Percentiles rank a stretch among this genome's conserved stretches.
These are phyloP conservation scores for Neomonachus schauinslandi DNA, from an alignment of 2,113 vertebrate genomes.

Conservation along the genomic window DNA sequence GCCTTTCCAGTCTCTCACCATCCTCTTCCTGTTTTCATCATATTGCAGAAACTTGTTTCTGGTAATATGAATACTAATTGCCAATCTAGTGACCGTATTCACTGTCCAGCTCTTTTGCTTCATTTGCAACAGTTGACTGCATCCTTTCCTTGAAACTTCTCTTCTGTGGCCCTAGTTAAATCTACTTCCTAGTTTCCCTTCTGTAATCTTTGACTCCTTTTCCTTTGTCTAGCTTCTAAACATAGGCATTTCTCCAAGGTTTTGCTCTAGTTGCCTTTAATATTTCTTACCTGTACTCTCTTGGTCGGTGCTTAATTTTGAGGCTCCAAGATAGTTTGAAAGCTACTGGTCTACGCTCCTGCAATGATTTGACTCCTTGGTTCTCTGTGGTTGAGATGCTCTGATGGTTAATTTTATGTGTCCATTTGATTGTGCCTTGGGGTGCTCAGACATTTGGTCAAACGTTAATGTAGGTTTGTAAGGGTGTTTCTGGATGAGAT, in stretches of 20 bases:
- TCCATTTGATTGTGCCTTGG: neutral
- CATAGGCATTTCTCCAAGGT: neutral
- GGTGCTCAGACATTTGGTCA: neutral
- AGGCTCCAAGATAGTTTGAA: neutral
- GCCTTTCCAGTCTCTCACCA: neutral
- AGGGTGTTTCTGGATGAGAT: neutral
- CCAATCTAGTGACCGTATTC: neutral
- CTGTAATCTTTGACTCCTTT: neutral
- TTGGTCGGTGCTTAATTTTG: conserved; percentile 2
- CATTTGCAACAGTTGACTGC: neutral
- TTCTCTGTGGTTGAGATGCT: neutral
- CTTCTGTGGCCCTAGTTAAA: neutral
- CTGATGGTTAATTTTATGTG: conserved; percentile 32
- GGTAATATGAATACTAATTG: neutral
- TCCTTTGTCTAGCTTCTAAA: conserved; percentile 44
- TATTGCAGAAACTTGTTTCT: conserved; percentile 43
- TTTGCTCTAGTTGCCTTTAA: conserved; percentile 33
- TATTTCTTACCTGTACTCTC: neutral
- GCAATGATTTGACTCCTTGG: neutral
- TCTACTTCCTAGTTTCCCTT: neutral
- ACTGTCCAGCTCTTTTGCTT: neutral
- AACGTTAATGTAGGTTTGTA: neutral
- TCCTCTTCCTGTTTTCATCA: neutral
- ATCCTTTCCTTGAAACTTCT: neutral
- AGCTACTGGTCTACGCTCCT: neutral